These are phyloP conservation scores for Atherinomorus stipes DNA, from an alignment of 2,113 vertebrate genomes.

Conservation along the genomic window DNA sequence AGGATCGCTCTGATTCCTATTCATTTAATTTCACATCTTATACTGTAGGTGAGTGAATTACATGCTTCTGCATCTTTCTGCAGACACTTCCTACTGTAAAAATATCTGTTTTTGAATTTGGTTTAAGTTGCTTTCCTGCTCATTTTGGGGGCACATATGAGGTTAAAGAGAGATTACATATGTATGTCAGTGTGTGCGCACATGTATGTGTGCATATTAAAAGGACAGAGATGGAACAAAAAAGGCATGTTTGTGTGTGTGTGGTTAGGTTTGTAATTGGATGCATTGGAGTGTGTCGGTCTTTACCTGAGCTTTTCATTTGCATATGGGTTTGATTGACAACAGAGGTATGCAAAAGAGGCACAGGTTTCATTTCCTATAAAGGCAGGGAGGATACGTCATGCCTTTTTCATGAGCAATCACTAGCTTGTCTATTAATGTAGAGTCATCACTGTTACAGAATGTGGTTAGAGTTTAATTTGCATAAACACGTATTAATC, in stretches of 20 bases:
- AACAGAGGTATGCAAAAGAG: slow-evolving; percentile 63
- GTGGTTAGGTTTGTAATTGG: slow-evolving; percentile 77
- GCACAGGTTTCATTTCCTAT: slow-evolving; percentile 28
- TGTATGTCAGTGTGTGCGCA: slow-evolving; percentile 1
- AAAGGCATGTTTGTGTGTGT: slow-evolving; percentile 53
- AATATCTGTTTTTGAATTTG: slow-evolving; percentile 30
- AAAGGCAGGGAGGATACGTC: slow-evolving; percentile 20
- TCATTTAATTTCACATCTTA: slow-evolving; percentile 44
- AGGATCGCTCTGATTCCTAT: slow-evolving; percentile 18
- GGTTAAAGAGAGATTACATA: slow-evolving; percentile 14
- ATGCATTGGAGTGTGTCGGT: slow-evolving; percentile 72
- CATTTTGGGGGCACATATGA: slow-evolving; percentile 11
- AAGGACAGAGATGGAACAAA: slow-evolving; percentile 22
- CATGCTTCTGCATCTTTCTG: not conserved
- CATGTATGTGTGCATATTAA: slow-evolving; percentile 4
- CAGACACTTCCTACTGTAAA: slow-evolving; percentile 5
- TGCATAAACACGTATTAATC: slow-evolving; percentile 21
- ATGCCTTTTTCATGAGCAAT: slow-evolving; percentile 36
- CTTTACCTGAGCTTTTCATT: slow-evolving; percentile 73
- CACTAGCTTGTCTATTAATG: slow-evolving; percentile 44
- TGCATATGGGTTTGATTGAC: slow-evolving; percentile 73
- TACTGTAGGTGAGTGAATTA: slow-evolving; percentile 32
- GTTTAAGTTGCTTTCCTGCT: slow-evolving; percentile 23
- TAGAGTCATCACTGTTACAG: slow-evolving; percentile 42
- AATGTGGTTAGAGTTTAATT: slow-evolving; percentile 33